Evolutionary conservation across 2,888 invertebrate species (phyloP).

Genomic region (Autographa gamma): DNA sequence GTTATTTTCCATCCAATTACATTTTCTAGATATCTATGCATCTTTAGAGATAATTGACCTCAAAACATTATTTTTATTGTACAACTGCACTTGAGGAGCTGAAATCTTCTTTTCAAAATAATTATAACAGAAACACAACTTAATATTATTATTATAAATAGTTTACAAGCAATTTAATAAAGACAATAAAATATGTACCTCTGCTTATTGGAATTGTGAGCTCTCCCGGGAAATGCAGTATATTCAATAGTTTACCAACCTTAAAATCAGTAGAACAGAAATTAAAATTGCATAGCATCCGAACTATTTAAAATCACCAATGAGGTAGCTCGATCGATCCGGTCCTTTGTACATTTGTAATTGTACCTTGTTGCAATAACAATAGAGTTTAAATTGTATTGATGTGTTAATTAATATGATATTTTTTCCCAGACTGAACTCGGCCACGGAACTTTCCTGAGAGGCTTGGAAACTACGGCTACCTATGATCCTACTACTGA

Average conservation of each 20-base stretch:
- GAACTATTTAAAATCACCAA: background rate
- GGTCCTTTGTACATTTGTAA: background rate
- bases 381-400: background rate
- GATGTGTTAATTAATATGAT: background rate
- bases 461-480: constrained; percentile 97
- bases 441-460: constrained; percentile 97
- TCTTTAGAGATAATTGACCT: no score
- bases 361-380: background rate
- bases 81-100: no score
- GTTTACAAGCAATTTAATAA: no score
- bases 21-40: no score
- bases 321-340: constrained; percentile 2
- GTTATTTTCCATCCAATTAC: no score
- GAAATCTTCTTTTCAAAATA: no score
- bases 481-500: constrained; percentile 95
- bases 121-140: no score
- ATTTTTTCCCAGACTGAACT: constrained; percentile 93
- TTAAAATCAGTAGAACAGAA: background rate
- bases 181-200: background rate
- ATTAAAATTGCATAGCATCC: background rate
- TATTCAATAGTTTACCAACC: background rate
- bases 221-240: background rate
- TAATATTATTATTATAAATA: no score
- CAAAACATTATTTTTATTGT: no score
- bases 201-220: background rate